A percentile compares a stretch with the other conserved stretches of the same genome.
Conservation (phyloP, 2,113 vertebrate species). For the Carlito syrichta region DNA sequence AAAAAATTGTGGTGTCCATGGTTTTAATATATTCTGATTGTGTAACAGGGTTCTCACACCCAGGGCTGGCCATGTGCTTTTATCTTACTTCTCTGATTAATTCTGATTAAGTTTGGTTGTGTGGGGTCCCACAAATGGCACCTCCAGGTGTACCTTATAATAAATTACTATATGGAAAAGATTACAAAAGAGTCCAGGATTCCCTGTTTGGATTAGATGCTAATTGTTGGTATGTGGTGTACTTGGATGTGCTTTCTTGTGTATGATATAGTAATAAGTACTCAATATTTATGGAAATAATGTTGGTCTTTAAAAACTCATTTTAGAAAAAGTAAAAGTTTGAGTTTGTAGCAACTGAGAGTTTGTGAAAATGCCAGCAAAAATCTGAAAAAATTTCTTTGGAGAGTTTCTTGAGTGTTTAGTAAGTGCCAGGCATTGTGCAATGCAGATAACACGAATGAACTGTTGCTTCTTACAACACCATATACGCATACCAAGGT, state of each 20-base stretch:
- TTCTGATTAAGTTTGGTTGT: conserved; percentile 77
- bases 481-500: background rate
- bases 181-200: conserved; percentile 29
- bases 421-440: background rate
- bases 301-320: conserved; percentile 30
- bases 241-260: conserved; percentile 1
- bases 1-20: conserved; percentile 58
- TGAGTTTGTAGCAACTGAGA: conserved; percentile 6
- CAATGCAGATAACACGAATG: background rate
- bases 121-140: conserved; percentile 67
- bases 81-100: conserved; percentile 72
- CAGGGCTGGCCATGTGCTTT: conserved; percentile 61
- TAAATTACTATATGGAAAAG: conserved; percentile 71
- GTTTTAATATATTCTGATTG: conserved; percentile 81
- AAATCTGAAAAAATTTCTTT: conserved; percentile 17
- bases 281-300: conserved; percentile 27
- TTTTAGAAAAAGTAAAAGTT: conserved; percentile 42
- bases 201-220: conserved; percentile 29
- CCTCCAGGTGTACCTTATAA: conserved; percentile 68
- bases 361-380: conserved; percentile 14
- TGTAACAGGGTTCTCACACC: conserved; percentile 65
- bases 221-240: background rate
- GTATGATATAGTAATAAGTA: conserved; percentile 19
- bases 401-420: background rate
- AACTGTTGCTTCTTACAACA: background rate